Conservation (phyloP, 2,113 vertebrate genomes). For the Sitta europaea region DNA sequence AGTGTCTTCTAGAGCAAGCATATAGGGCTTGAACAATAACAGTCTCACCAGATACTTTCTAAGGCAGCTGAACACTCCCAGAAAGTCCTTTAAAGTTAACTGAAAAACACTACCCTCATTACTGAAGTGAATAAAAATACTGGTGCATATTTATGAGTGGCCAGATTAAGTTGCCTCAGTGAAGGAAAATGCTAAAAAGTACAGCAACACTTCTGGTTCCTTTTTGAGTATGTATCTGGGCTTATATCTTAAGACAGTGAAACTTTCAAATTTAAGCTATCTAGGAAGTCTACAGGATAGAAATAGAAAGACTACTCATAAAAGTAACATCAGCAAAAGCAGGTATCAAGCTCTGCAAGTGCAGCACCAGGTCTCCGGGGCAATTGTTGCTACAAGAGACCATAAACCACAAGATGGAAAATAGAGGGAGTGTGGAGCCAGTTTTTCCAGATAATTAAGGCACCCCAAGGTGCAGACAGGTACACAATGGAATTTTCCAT, state of each 20-base stretch:
- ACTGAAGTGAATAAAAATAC: not conserved
- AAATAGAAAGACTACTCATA: not conserved
- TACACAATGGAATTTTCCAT: not conserved
- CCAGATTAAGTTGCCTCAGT: not conserved
- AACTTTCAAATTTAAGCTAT: not conserved
- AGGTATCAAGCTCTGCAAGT: not conserved
- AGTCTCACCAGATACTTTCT: not conserved
- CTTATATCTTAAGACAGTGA: not conserved
- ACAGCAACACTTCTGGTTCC: not conserved
- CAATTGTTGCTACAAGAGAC: not conserved
- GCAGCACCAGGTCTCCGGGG: not conserved
- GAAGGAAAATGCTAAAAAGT: not conserved
- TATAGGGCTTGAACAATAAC: not conserved
- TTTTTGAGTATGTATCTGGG: not conserved
- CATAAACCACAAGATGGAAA: not conserved
- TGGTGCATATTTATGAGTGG: not conserved
- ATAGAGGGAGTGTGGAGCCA: accelerated
- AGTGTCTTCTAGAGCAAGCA: not conserved
- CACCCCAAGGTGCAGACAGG: not conserved
- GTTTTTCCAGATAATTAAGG: not conserved
- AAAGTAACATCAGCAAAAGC: not conserved
- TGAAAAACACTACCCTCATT: not conserved
- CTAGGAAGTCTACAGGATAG: not conserved
- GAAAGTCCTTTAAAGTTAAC: not conserved
- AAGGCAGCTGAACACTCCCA: not conserved